Percentiles rank a stretch among this genome's conserved stretches.
phyloP scores from a whole-genome alignment of 2,888 invertebrate species.

The Leptopilina myrica region DNA sequence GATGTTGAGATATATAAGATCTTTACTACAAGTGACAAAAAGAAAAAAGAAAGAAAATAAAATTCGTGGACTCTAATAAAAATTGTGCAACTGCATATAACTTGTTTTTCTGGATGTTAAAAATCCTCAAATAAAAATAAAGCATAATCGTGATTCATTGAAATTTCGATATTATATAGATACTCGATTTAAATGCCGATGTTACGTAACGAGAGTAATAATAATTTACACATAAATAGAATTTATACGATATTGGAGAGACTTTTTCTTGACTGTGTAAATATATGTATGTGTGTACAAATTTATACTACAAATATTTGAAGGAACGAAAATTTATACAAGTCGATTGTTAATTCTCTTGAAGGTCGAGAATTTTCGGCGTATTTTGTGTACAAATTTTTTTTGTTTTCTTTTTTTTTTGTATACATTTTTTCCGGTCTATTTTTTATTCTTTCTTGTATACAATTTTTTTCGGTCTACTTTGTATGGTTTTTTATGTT shows the following conservation, averaged over 20 bases:
- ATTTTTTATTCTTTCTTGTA: no score
- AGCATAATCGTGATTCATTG: slow-evolving; percentile 11
- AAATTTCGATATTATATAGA: slow-evolving; percentile 1
- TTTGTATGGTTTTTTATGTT: no score
- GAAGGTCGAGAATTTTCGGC: background rate
- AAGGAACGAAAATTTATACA: background rate
- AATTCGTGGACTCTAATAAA: background rate
- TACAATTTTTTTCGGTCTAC: no score
- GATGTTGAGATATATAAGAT: background rate
- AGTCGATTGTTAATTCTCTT: background rate
- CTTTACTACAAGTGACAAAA: background rate
- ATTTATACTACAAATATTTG: background rate
- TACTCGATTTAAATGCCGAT: background rate
- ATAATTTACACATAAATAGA: background rate
- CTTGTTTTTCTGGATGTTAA: slow-evolving; percentile 35
- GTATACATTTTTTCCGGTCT: no score
- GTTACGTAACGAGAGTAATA: slow-evolving; percentile 23
- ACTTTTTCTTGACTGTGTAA: background rate
- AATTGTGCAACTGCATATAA: slow-evolving; percentile 23
- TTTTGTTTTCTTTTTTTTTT: no score
- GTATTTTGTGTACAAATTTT: background rate
- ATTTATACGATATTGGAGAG: background rate
- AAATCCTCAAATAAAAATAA: slow-evolving; percentile 10
- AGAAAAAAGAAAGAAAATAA: background rate
- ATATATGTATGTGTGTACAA: no score